Evolutionary conservation across 1,140 invertebrate species (phyloP).

Genomic region (Macrotrachela quadricornifera): DNA sequence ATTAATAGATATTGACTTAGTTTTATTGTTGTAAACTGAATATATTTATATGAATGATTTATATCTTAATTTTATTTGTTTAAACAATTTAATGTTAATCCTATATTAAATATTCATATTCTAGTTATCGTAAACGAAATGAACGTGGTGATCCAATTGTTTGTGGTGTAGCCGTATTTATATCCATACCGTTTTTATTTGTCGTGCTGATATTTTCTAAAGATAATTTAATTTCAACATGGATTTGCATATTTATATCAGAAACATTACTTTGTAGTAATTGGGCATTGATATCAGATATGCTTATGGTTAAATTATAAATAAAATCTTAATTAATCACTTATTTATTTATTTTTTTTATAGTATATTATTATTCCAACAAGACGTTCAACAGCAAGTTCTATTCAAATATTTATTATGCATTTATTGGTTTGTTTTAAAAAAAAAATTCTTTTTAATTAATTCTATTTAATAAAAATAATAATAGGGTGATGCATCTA

Average conservation of each 20-base stretch:
- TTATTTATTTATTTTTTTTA: background rate
- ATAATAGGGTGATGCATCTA: slow-evolving; percentile 22
- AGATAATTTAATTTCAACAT: slow-evolving; percentile 33
- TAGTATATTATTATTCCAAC: slow-evolving; percentile 17
- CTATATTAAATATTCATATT: slow-evolving; percentile 11
- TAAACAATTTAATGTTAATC: no score
- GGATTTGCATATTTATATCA: slow-evolving; percentile 36
- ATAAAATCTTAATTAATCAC: no score
- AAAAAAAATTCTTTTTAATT: no score
- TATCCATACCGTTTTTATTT: slow-evolving; percentile 64
- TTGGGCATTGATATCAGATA: slow-evolving; percentile 93
- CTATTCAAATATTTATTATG: slow-evolving; percentile 26
- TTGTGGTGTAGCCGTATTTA: slow-evolving; percentile 63
- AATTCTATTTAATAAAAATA: slow-evolving; percentile 6
- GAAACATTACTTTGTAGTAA: slow-evolving; percentile 60
- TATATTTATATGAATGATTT: no score
- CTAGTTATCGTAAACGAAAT: slow-evolving; percentile 27
- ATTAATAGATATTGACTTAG: no score
- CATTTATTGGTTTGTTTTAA: slow-evolving; percentile 12
- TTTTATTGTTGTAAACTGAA: no score
- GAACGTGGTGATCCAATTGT: slow-evolving; percentile 65
- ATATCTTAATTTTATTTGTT: no score
- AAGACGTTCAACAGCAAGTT: slow-evolving; percentile 24
- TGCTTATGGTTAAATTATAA: slow-evolving; percentile 50
- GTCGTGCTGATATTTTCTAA: slow-evolving; percentile 31